phyloP scores from a whole-genome alignment of 1,140 invertebrate genomes.

The Parasteatoda tepidariorum region DNA sequence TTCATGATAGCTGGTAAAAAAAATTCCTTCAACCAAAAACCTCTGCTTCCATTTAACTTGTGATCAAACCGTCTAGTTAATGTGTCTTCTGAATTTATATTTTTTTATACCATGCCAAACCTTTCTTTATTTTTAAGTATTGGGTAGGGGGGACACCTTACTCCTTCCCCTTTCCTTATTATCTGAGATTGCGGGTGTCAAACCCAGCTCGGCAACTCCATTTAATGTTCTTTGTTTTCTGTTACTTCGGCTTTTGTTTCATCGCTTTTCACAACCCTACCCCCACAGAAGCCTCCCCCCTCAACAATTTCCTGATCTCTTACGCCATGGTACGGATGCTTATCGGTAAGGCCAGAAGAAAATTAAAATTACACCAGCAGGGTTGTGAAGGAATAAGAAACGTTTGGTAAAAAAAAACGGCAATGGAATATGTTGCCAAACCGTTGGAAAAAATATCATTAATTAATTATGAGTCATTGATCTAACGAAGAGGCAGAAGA shows the following conservation, averaged over 20 bases:
- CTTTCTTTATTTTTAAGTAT: slow-evolving; percentile 16
- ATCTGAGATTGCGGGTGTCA: slow-evolving; percentile 59
- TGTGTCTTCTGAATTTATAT: slow-evolving; percentile 15
- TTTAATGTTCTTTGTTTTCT: slow-evolving; percentile 59
- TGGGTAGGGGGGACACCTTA: neutral
- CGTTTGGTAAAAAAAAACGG: neutral
- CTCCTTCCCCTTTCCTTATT: neutral
- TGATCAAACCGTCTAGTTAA: slow-evolving; percentile 51
- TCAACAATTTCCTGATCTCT: slow-evolving; percentile 52
- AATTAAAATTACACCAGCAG: slow-evolving; percentile 49
- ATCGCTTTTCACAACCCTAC: slow-evolving; percentile 2
- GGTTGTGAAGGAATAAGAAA: neutral
- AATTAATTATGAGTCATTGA: slow-evolving; percentile 61
- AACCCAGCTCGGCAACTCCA: slow-evolving; percentile 40
- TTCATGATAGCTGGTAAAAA: neutral
- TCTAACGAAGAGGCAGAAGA: slow-evolving; percentile 45
- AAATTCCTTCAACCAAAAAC: slow-evolving; percentile 16
- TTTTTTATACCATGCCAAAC: neutral
- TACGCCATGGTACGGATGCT: slow-evolving; percentile 32
- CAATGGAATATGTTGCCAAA: neutral
- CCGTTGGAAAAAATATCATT: slow-evolving; percentile 59
- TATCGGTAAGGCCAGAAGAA: slow-evolving; percentile 44
- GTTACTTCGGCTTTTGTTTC: slow-evolving; percentile 46
- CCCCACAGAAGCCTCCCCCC: neutral
- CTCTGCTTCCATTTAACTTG: slow-evolving; percentile 47